Evolutionary conservation across 2,113 vertebrate species (phyloP), one percentile per base, ranked within the genome.

Genomic region (Myiopsitta monachus): DNA sequence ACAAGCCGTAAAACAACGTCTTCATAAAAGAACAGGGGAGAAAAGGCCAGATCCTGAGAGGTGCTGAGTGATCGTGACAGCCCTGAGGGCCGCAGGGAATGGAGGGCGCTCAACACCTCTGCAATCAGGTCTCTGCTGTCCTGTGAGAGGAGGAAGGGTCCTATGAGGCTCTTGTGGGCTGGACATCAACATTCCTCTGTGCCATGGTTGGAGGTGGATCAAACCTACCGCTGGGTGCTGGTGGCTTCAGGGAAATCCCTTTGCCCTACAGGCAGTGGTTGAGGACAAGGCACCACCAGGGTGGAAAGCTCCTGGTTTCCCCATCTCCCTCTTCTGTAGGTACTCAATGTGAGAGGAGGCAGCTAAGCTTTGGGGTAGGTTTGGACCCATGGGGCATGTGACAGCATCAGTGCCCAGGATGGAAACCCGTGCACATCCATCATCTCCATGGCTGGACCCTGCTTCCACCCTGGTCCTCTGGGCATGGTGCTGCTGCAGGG

Each of bases 1-100:
- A 91, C 86, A 96, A 95, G 96, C 95, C 11, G 15, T 96, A 96
- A 96, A 97, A 77, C 76, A 93, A 94, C 0, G 2, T 94, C 87
- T 96, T 96, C 94, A 87, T 92, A 92, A 96, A 95, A 91, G 87
- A 92, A 49, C 39, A 43, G 64, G 70, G 54, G 31, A 59, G 49
- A n/a, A 76, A 88, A 95, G 96, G 87, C 83, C 91, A 91, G 88
- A 83, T 96, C 83, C 95, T 73, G 92, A 70, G 54, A 92, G 78
- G 83, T 0, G 95, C 94, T 91, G 95, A 93, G 95, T 95, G 96
- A 94, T 76, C 0, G 16, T 92, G 92, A 93, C 83, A 94, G 69
- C 64, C 77, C 81, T 70, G 79, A 17, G 64, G 52, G 73, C 73
- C 6, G 13, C 66, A 2, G 36, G 77, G 81, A 72, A 85, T 5